Percentiles rank a stretch among this genome's conserved stretches.
phyloP scores from a whole-genome alignment of 2,888 invertebrate genomes.

The Scaptomyza polygonia region DNA sequence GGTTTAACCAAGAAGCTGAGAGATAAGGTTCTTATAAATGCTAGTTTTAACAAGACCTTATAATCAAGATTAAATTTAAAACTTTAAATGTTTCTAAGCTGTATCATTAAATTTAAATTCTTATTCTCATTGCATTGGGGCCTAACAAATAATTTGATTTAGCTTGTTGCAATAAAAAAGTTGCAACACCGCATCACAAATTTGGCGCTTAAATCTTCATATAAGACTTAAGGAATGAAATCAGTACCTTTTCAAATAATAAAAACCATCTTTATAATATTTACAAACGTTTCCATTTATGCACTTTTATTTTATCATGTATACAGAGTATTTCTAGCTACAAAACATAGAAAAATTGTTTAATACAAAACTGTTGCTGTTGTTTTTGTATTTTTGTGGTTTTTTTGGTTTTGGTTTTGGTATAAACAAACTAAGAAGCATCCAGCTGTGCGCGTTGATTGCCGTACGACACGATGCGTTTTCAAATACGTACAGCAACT shows the following conservation, averaged over 20 bases:
- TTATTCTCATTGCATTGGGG: constrained; percentile 19
- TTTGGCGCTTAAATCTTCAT: too few relatives aligned
- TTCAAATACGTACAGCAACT: constrained; percentile 60
- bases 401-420: constrained; percentile 27
- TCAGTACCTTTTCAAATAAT: background rate
- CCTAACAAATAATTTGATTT: constrained; percentile 25
- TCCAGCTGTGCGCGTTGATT: constrained; percentile 78
- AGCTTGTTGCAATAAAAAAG: constrained; percentile 28
- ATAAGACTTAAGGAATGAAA: background rate
- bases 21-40: background rate
- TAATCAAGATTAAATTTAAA: too few relatives aligned
- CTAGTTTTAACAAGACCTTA: too few relatives aligned
- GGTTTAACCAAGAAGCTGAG: background rate
- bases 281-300: background rate
- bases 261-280: background rate
- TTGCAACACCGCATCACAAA: constrained; percentile 40
- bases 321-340: background rate
- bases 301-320: too few relatives aligned
- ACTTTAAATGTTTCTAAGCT: too few relatives aligned
- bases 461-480: constrained; percentile 76
- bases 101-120: background rate
- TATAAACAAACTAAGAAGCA: constrained; percentile 68
- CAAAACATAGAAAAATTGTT: constrained; percentile 25
- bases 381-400: too few relatives aligned
- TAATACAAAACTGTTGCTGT: constrained; percentile 25